These are phyloP conservation scores for Eilema griseolum DNA, from an alignment of 2,888 invertebrate species.

Conservation along the genomic window DNA sequence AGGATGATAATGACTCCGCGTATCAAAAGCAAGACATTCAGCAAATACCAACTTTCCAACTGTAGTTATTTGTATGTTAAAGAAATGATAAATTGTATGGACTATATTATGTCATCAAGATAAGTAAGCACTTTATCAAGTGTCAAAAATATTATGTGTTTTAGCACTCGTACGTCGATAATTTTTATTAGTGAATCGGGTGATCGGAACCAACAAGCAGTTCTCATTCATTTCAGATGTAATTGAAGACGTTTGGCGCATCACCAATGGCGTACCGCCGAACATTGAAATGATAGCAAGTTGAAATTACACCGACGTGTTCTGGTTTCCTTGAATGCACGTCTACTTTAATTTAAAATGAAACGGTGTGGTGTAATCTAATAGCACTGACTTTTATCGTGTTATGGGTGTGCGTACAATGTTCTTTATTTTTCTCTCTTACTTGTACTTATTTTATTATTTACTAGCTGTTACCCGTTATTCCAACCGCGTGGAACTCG, in stretches of 20 bases:
- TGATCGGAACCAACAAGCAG: slow-evolving; percentile 44
- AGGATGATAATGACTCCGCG: too few species aligned
- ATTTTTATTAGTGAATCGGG: slow-evolving; percentile 16
- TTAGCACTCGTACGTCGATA: slow-evolving; percentile 3
- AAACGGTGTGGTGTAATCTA: neutral
- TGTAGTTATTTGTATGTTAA: neutral
- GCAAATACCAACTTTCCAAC: too few species aligned
- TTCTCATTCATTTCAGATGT: slow-evolving; percentile 51
- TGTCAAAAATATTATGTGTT: neutral
- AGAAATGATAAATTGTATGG: neutral
- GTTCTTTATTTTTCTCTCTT: neutral
- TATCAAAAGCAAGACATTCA: too few species aligned
- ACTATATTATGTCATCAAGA: neutral
- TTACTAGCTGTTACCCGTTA: too few species aligned
- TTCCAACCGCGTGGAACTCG: too few species aligned
- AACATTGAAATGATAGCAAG: slow-evolving; percentile 57
- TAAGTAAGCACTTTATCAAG: neutral
- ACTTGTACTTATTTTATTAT: too few species aligned
- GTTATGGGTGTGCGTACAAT: neutral
- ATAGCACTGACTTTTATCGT: neutral
- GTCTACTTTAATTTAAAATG: slow-evolving; percentile 16
- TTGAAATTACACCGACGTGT: slow-evolving; percentile 57
- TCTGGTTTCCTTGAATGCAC: slow-evolving; percentile 49
- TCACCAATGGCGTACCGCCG: slow-evolving; percentile 35
- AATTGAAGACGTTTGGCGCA: slow-evolving; percentile 57